phyloP scores from a whole-genome alignment of 2,888 invertebrate genomes.

The Phania funesta region DNA sequence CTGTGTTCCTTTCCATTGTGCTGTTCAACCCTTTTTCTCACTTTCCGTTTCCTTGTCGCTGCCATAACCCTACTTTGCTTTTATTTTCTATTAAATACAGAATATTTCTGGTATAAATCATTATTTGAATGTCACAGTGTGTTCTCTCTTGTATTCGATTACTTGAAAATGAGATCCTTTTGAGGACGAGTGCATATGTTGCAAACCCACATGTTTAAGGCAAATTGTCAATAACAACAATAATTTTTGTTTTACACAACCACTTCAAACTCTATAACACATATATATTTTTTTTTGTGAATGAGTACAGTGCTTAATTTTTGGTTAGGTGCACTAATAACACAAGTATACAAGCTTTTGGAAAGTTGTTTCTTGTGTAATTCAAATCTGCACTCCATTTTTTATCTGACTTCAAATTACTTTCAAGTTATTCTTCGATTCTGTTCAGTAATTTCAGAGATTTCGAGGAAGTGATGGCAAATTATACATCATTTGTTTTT shows the following conservation, averaged over 20 bases:
- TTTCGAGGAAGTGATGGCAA: too few relatives aligned
- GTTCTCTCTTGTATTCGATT: conserved; percentile 25
- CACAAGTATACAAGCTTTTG: too few relatives aligned
- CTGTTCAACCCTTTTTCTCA: conserved; percentile 52
- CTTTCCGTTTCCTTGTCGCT: background rate
- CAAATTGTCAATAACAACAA: conserved; percentile 66
- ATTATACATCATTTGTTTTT: too few relatives aligned
- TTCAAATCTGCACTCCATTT: too few relatives aligned
- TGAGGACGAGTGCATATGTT: conserved; percentile 55
- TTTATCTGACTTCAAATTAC: too few relatives aligned
- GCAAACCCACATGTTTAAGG: conserved; percentile 70
- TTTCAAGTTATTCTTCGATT: too few relatives aligned
- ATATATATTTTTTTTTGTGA: background rate
- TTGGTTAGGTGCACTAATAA: background rate
- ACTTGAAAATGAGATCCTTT: conserved; percentile 48
- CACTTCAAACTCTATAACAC: conserved; percentile 31
- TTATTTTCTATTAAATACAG: conserved; percentile 48
- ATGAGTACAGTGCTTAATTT: background rate
- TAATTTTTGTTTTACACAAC: conserved; percentile 58
- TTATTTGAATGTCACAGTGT: conserved; percentile 22
- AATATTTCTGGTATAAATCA: conserved; percentile 59
- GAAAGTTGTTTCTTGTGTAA: too few relatives aligned
- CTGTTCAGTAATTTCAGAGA: too few relatives aligned
- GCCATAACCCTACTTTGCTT: conserved; percentile 14
- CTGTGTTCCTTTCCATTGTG: background rate